A percentile compares a stretch with the other conserved stretches of the same genome.
Conservation (phyloP, 1,140 invertebrate species). For the Aphis gossypii region DNA sequence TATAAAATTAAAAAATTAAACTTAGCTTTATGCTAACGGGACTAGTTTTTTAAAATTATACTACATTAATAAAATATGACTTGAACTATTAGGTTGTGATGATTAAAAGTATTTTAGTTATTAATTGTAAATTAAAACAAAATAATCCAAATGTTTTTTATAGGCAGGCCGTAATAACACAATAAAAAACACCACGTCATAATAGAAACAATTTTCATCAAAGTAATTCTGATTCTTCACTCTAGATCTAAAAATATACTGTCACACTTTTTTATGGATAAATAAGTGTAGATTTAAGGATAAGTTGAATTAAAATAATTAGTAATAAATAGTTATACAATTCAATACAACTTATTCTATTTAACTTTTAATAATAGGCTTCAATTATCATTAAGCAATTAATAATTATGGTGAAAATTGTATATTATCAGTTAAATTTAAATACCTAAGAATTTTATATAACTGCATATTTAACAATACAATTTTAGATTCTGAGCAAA, state of each 20-base stretch:
- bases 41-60: no score
- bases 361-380: background rate
- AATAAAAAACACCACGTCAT: background rate
- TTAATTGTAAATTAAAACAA: background rate
- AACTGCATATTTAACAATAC: background rate
- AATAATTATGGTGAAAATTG: slow-evolving; percentile 8
- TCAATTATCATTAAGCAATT: background rate
- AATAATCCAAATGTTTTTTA: background rate
- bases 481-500: background rate
- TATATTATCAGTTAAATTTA: slow-evolving; percentile 20
- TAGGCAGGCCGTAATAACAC: background rate
- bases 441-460: background rate
- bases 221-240: background rate
- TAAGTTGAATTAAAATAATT: background rate
- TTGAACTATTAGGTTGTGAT: no score
- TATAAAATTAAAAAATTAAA: no score
- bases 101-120: background rate
- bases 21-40: no score
- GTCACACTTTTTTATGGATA: background rate
- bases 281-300: background rate
- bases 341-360: background rate
- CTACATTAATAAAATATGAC: no score
- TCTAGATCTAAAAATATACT: background rate
- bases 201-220: background rate
- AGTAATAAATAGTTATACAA: background rate